These are phyloP conservation scores for Aptenodytes forsteri DNA, from an alignment of 2,113 vertebrate genomes.

Conservation along the genomic window DNA sequence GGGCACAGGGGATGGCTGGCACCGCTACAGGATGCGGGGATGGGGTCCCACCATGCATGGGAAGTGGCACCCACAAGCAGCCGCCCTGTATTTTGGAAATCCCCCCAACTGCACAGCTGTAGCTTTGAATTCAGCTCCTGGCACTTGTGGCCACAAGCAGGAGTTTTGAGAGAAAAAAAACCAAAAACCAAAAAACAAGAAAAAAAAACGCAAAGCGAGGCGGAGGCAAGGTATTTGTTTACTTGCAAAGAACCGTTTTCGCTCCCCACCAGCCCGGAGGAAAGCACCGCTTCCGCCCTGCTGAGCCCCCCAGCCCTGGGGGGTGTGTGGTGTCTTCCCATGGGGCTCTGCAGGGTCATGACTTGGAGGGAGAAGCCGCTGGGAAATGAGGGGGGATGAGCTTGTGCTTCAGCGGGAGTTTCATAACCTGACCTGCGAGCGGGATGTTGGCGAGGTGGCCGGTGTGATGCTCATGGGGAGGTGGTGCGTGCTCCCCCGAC, in stretches of 20 bases:
- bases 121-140: background rate
- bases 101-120: background rate
- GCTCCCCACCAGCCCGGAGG: background rate
- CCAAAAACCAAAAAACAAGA: background rate
- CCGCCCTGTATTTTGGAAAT: background rate
- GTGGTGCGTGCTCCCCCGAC: too few species aligned
- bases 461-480: rapidly evolving
- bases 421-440: rapidly evolving
- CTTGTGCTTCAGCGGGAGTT: rapidly evolving
- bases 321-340: background rate
- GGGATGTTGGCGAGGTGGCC: rapidly evolving
- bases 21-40: rapidly evolving
- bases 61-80: background rate
- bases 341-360: background rate
- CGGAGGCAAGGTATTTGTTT: background rate
- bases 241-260: background rate
- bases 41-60: rapidly evolving
- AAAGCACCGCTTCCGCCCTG: background rate
- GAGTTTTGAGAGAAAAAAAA: background rate
- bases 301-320: background rate
- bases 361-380: rapidly evolving
- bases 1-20: background rate
- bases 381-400: background rate
- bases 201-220: background rate
- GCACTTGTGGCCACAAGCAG: background rate